A percentile compares a stretch with the other conserved stretches of the same genome.
These are phyloP conservation scores for Peromyscus polionotus DNA, from an alignment of 2,113 vertebrate species.

Conservation along the genomic window DNA sequence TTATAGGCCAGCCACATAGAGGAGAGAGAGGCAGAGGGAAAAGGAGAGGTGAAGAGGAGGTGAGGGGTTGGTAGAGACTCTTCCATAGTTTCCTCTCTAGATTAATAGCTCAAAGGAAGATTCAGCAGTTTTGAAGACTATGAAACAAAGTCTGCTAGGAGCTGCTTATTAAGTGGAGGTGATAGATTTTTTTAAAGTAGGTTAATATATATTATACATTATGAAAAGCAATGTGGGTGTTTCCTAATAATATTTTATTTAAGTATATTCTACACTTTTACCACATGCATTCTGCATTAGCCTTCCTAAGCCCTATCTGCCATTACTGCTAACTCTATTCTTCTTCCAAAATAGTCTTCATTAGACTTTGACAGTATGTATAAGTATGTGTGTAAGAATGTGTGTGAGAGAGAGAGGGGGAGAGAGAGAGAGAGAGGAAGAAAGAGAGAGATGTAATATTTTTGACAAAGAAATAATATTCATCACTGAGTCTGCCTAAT, in stretches of 20 bases:
- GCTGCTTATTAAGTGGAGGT: background rate
- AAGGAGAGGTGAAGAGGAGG: background rate
- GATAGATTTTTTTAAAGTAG: background rate
- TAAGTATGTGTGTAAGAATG: background rate
- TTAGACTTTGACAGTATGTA: background rate
- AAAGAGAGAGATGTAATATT: background rate
- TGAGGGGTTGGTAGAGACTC: background rate
- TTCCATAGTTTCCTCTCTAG: background rate
- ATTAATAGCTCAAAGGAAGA: background rate
- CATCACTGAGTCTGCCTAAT: background rate
- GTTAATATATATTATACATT: background rate
- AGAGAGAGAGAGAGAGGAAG: background rate
- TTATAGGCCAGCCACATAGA: background rate
- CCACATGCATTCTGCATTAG: background rate
- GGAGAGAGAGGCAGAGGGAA: background rate
- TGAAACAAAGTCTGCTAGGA: background rate
- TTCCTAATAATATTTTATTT: background rate
- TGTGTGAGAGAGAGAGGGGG: background rate
- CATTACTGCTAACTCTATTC: background rate
- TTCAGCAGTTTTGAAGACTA: background rate
- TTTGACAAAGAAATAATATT: background rate
- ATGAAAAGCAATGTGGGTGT: background rate
- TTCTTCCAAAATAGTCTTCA: background rate
- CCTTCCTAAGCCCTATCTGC: background rate
- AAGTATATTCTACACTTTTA: background rate